Percentiles rank a stretch among this genome's conserved stretches.
Evolutionary conservation across 2,113 vertebrate species (phyloP).

Genomic region (Mastomys coucha): DNA sequence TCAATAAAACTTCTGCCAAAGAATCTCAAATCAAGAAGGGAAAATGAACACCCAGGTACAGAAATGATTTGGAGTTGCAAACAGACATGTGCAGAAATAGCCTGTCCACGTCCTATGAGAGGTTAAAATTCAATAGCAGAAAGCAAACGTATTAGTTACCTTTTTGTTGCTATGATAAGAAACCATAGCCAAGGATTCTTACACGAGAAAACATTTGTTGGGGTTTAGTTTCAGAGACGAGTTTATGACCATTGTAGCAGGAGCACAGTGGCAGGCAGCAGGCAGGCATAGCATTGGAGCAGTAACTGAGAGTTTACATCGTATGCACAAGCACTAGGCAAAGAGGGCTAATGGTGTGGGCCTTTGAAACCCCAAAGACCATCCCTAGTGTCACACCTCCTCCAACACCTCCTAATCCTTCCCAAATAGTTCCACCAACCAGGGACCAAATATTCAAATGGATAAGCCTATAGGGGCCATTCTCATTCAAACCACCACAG

Average conservation of each 20-base stretch:
- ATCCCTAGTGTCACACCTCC: background rate
- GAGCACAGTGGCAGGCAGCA: background rate
- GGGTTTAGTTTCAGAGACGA: background rate
- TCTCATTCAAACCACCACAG: background rate
- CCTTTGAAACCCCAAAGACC: background rate
- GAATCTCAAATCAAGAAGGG: background rate
- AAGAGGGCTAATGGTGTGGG: background rate
- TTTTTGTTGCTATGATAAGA: background rate
- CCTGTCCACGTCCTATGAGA: background rate
- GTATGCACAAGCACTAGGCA: background rate
- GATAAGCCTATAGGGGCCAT: background rate
- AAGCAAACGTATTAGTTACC: background rate
- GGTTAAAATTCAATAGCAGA: background rate
- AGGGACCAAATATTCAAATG: background rate
- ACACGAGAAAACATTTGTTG: background rate
- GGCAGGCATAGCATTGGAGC: background rate
- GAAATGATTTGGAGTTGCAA: background rate
- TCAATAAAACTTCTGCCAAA: background rate
- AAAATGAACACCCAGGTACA: background rate
- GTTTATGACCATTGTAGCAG: background rate
- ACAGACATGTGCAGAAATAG: background rate
- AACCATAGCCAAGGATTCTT: background rate
- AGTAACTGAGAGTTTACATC: background rate
- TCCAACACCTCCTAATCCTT: background rate
- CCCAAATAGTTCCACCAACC: background rate